Evolutionary conservation across 2,797 vertebrate species (phyloP).

Genomic region (Scolopax rusticola): DNA sequence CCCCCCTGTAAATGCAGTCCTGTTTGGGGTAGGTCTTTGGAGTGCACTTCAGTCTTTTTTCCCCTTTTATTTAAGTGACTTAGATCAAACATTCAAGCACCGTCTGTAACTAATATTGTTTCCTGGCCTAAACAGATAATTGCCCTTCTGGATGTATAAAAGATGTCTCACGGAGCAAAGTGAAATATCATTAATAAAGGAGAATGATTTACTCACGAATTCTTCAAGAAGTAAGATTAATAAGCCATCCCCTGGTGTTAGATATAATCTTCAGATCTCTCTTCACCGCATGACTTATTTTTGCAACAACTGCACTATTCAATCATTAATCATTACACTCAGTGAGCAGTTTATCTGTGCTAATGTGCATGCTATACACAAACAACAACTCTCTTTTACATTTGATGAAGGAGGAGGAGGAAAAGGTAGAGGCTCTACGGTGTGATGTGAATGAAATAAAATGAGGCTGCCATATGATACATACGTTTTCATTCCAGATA

Average conservation of each 20-base stretch:
- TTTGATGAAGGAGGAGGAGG: conserved; percentile 40
- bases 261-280: conserved; percentile 87
- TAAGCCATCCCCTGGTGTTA: conserved; percentile 92
- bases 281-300: conserved; percentile 81
- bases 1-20: background rate
- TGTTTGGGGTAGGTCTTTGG: conserved; percentile 40
- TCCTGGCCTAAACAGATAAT: conserved; percentile 98
- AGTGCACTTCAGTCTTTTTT: background rate
- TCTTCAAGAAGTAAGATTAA: conserved; percentile 95
- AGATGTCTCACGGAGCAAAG: conserved; percentile 94
- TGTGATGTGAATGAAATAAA: conserved; percentile 14
- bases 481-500: background rate
- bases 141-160: conserved; percentile 99
- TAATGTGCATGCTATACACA: conserved; percentile 76
- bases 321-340: conserved; percentile 81
- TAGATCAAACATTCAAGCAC: conserved; percentile 71
- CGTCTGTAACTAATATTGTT: conserved; percentile 87
- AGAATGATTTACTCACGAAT: conserved; percentile 97
- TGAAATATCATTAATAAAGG: conserved; percentile 98
- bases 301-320: conserved; percentile 81
- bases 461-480: conserved; percentile 25
- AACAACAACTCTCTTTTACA: conserved; percentile 71
- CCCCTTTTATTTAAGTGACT: conserved; percentile 27
- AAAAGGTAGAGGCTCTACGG: background rate
- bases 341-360: conserved; percentile 79